Evolutionary conservation across 1,140 invertebrate genomes (phyloP), one percentile per base, ranked within the genome.

Genomic region (Grapholita molesta): DNA sequence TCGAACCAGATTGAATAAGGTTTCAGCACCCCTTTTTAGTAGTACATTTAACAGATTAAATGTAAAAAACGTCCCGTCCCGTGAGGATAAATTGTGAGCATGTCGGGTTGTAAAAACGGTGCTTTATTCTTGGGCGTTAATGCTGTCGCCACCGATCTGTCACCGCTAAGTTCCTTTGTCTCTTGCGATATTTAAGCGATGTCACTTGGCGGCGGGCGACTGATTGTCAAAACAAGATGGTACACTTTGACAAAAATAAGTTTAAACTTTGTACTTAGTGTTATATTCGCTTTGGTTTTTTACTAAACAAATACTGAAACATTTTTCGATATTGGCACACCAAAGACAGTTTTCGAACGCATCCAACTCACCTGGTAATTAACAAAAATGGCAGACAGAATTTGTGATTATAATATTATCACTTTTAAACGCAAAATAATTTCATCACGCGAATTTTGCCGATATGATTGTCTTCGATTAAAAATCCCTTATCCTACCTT

Each of bases 151-250:
- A 23, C 21, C 55, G 55, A 61, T 61, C 55, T 61, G 55, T 61
- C 55, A 30, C 24, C 55, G 55, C 55, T 61, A 61, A 61, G 55
- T 61, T 61, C 55, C 55, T 28, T 61, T 61, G 55, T 61, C 55
- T 61, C 24, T 61, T 15, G 42, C 21, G 55, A 28, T 61, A 61
- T 61, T 48, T 28, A 57, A 57, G 53, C 24, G 53, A 28, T 57
- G 53, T 24, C 24, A 18, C 15, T 21, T 48, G 12, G 53, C 53
- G 53, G 53, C 25, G 12, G 53, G 8, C 9, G 52, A 9, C 21
- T 25, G 24, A 57, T 28, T 25, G 53, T n/a, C 12, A 18, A 18
- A 21, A 8, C 0, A 8, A 57, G 53, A 57, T n/a, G 21, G 3
- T 57, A n/a, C 24, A 57, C 24, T 24, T 57, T 25, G 4, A 2